phyloP scores from a whole-genome alignment of 2,113 vertebrate genomes.

The Dunckerocampus dactyliophorus region DNA sequence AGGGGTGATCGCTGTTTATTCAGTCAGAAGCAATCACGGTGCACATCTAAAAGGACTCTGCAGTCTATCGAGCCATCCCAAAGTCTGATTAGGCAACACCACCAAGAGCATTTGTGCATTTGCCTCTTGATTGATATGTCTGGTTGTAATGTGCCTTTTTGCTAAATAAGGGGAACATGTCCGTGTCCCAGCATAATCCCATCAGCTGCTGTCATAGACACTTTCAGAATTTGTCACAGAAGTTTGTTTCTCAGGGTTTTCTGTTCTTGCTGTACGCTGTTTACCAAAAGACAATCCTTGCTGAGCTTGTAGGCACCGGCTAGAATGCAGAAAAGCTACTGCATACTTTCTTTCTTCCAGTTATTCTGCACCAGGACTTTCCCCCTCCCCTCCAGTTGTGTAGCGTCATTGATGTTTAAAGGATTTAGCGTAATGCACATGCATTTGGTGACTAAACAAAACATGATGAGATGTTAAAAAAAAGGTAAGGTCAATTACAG shows the following conservation, averaged over 20 bases:
- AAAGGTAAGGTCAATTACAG: too few relatives aligned
- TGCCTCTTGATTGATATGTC: not conserved
- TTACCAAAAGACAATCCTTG: constrained; percentile 2
- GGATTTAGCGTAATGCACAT: too few relatives aligned
- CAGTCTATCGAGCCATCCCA: not conserved
- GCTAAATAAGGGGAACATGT: constrained; percentile 9
- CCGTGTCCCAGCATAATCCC: not conserved
- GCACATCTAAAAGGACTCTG: not conserved
- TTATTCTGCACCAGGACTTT: too few relatives aligned
- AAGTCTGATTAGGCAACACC: not conserved
- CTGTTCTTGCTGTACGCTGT: constrained; percentile 1
- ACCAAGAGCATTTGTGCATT: not conserved
- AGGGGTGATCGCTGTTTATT: not conserved
- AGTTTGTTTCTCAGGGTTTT: constrained; percentile 5
- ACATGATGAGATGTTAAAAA: too few relatives aligned
- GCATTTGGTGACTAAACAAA: too few relatives aligned
- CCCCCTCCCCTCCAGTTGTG: too few relatives aligned
- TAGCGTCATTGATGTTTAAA: too few relatives aligned
- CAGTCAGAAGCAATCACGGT: not conserved
- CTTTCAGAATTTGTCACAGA: constrained; percentile 5
- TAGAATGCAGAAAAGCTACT: not conserved
- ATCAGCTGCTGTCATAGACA: not conserved
- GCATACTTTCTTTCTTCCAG: too few relatives aligned
- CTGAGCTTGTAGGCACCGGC: not conserved
- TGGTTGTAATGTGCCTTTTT: not conserved